Evolutionary conservation across 1,140 invertebrate species (phyloP).

Genomic region (Calliphora vicina): DNA sequence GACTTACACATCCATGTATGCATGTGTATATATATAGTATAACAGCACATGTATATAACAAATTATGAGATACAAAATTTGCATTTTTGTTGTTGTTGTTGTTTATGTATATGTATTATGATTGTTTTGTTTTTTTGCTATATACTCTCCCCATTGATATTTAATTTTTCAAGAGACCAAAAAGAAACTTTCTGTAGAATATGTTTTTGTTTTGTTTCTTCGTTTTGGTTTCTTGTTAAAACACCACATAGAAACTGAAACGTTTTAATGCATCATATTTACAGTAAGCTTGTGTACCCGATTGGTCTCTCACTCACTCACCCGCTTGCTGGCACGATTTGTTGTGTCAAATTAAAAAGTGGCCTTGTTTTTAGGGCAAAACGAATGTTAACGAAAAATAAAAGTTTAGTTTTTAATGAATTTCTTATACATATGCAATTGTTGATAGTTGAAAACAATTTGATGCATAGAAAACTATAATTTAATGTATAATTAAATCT

Average conservation of each 20-base stretch:
- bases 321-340: background rate
- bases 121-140: background rate
- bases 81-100: background rate
- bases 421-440: too few relatives aligned
- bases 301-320: background rate
- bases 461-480: too few relatives aligned
- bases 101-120: too few relatives aligned
- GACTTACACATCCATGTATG: background rate
- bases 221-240: background rate
- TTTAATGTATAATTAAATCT: too few relatives aligned
- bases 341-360: background rate
- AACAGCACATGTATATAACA: background rate
- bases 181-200: too few relatives aligned
- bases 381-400: background rate
- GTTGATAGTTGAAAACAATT: too few relatives aligned
- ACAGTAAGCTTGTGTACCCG: background rate
- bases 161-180: background rate
- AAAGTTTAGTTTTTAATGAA: too few relatives aligned
- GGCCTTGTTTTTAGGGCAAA: slow-evolving; percentile 4
- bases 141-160: background rate
- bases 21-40: background rate
- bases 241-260: background rate
- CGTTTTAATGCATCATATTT: background rate
- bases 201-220: too few relatives aligned
- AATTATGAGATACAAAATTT: background rate